Evolutionary conservation across 2,113 vertebrate species (phyloP).

Genomic region (Chamaea fasciata): DNA sequence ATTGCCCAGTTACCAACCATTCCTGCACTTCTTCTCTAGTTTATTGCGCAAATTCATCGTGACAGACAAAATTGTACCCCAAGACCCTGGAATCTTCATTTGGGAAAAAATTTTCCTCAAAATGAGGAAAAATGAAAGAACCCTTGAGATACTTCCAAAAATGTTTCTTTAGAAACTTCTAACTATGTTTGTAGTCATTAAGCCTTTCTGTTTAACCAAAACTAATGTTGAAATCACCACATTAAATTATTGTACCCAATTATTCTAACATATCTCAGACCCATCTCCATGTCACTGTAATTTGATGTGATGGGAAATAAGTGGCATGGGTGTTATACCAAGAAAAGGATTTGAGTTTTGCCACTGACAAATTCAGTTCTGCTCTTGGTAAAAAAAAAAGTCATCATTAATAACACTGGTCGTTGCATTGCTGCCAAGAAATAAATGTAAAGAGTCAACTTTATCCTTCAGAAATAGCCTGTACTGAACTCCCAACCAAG

Average conservation of each 20-base stretch:
- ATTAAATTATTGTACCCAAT: background rate
- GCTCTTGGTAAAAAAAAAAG: background rate
- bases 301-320: background rate
- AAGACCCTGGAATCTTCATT: background rate
- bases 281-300: background rate
- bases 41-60: background rate
- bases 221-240: background rate
- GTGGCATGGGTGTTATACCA: background rate
- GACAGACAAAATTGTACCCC: background rate
- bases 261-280: background rate
- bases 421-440: background rate
- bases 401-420: background rate
- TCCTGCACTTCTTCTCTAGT: background rate
- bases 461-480: background rate
- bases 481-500: accelerated
- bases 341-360: background rate
- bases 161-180: background rate
- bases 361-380: background rate
- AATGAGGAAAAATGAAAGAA: background rate
- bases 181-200: background rate
- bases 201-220: background rate
- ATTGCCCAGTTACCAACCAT: background rate
- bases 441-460: background rate
- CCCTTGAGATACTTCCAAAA: background rate
- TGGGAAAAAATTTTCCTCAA: background rate